phyloP scores from a whole-genome alignment of 2,888 invertebrate genomes.

The Sarcophaga carnaria region DNA sequence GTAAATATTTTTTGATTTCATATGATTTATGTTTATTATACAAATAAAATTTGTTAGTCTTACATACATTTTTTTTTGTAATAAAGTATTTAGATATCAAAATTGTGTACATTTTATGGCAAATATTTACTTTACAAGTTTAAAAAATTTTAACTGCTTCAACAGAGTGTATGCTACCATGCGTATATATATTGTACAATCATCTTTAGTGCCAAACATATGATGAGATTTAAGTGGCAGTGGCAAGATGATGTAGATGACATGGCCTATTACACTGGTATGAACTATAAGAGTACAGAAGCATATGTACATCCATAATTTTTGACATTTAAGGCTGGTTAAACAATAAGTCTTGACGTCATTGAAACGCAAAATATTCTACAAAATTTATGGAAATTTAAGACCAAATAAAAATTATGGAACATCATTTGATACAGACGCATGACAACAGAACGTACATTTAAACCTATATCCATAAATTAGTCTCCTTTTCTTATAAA shows the following conservation, averaged over 20 bases:
- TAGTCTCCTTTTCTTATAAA: slow-evolving; percentile 14
- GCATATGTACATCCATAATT: background rate
- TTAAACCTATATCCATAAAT: background rate
- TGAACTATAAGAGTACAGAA: background rate
- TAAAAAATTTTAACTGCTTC: too few species aligned
- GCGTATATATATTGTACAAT: too few species aligned
- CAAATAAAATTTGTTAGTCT: too few species aligned
- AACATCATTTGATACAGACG: background rate
- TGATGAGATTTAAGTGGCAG: background rate
- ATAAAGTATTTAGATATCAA: too few species aligned
- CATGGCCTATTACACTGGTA: background rate
- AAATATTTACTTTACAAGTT: too few species aligned
- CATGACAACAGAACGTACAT: background rate
- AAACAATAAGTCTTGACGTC: slow-evolving; percentile 24
- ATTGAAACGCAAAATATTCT: background rate
- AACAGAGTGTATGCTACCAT: too few species aligned
- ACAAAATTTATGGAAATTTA: slow-evolving; percentile 10
- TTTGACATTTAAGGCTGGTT: slow-evolving; percentile 29
- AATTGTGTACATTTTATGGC: too few species aligned
- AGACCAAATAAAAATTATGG: background rate
- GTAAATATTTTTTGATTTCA: too few species aligned
- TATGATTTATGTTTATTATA: too few species aligned
- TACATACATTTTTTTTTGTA: too few species aligned
- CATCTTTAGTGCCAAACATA: too few species aligned
- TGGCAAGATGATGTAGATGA: background rate